Percentiles rank a stretch among this genome's conserved stretches.
These are phyloP conservation scores for Tamias sibiricus DNA, from an alignment of 2,113 vertebrate genomes.

Conservation along the genomic window DNA sequence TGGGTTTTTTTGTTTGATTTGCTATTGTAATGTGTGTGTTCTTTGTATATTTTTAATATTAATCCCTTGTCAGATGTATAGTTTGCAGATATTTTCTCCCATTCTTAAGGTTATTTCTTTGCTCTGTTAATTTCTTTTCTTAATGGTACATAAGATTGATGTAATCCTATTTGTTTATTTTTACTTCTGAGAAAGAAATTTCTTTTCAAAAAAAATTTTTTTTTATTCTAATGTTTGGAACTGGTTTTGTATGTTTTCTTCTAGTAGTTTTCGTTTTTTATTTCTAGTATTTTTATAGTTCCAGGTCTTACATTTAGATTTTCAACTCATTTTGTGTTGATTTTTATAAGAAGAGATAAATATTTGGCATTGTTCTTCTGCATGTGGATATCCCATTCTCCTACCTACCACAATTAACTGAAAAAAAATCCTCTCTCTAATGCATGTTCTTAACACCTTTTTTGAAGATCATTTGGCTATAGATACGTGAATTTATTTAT, in stretches of 20 bases:
- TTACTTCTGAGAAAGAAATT: neutral
- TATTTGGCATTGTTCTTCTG: too few relatives aligned
- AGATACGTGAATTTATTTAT: neutral
- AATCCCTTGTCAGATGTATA: neutral
- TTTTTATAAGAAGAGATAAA: too few relatives aligned
- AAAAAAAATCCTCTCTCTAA: neutral
- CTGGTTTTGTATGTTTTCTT: neutral
- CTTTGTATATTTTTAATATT: neutral
- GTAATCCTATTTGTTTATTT: neutral
- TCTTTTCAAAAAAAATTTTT: neutral
- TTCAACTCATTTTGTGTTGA: too few relatives aligned
- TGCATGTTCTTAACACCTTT: neutral
- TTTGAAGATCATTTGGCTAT: neutral
- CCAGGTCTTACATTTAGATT: neutral
- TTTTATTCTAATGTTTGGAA: neutral
- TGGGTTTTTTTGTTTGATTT: neutral
- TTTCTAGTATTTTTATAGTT: neutral
- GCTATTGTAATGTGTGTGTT: neutral
- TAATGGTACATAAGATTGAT: neutral
- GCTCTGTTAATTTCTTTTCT: neutral
- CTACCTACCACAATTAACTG: neutral
- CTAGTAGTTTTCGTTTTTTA: neutral
- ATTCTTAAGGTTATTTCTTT: neutral
- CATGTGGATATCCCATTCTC: too few relatives aligned
- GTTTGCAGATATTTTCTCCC: neutral